Conservation (phyloP, 2,888 invertebrate genomes). For the Cataglyphis rosenhaueri region DNA sequence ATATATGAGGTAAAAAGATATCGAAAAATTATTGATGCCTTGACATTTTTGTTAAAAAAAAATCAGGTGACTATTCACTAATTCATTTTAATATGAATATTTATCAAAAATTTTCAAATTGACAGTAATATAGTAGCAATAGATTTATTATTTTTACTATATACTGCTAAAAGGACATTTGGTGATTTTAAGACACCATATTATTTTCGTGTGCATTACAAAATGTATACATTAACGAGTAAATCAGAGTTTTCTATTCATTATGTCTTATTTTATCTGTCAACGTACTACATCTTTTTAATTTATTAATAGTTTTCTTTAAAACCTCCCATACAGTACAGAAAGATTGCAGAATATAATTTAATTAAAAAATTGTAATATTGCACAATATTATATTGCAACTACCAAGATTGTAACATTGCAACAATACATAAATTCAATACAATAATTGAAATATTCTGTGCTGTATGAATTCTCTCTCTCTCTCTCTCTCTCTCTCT, state of each 20-base stretch:
- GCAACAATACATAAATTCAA: no score
- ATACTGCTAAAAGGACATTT: background rate
- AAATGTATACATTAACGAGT: background rate
- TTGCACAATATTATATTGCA: no score
- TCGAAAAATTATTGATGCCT: background rate
- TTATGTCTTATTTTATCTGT: conserved; percentile 46
- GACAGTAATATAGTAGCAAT: background rate
- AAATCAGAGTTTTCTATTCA: background rate
- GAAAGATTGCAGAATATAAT: background rate
- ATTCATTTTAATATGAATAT: no score
- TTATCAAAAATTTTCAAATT: background rate
- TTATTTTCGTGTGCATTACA: background rate
- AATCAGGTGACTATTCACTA: no score
- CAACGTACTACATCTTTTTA: conserved; percentile 24
- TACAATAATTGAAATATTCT: no score
- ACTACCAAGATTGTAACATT: no score
- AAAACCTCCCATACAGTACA: background rate
- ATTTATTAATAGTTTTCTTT: conserved; percentile 20
- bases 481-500: no score
- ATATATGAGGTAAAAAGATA: background rate
- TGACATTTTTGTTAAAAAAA: background rate
- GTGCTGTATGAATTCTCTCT: no score
- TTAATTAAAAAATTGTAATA: background rate
- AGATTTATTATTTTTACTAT: background rate
- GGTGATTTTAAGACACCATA: background rate